Base-by-base conservation (phyloP, 2,888 invertebrate species). In the Melanotus villosus region DNA sequence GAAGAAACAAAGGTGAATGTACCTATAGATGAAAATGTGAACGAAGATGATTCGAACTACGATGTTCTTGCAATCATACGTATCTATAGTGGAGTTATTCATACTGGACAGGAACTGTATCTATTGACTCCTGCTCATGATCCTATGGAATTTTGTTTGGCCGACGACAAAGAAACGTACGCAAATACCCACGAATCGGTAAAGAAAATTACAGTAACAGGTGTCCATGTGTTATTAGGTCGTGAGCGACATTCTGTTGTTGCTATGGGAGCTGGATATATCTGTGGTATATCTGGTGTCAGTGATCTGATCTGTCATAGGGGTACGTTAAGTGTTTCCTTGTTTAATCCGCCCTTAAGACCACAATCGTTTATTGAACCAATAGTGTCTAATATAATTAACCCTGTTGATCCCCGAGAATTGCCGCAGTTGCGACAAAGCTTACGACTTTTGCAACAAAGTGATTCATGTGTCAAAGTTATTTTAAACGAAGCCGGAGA, bases 401-500 rank as follows among this genome's bases (percentile, higher is more conserved):
- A 98, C 84, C 95, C 99, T 0, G 89, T 89, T 0, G 91, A 92
- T 81, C 91, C 93, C 0, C 88, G 89, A 58, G 95, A 98, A 78
- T 88, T 98, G 84, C 89, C 91, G 0, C 89, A 90, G 76, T 81
- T 94, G 47, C 87, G 92, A 0, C 89, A 90, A 81, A 93, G 97
- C 0, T 86, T 99, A 30, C 93, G 92, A 81, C 85, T 98, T 18
- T 87, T 99, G 6, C 96, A 97, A 84, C 97, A 98, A 85, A 94
- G 96, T 0, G 98, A 99, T 85, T 95, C 97, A 0, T 96, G 97
- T 84, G 97, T 98, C 0, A 91, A 94, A 83, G 93, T 96, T 0
- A 86, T 93, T 0, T 88, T 98, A 12, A 96, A 98, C 84, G 95
- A 97, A 80, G 96, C 94, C 0, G 99, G 99, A 0, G 99, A 99